Evolutionary conservation across 2,113 vertebrate genomes (phyloP), one percentile per base, ranked within the genome.

Genomic region (Prochilodus magdalenae): DNA sequence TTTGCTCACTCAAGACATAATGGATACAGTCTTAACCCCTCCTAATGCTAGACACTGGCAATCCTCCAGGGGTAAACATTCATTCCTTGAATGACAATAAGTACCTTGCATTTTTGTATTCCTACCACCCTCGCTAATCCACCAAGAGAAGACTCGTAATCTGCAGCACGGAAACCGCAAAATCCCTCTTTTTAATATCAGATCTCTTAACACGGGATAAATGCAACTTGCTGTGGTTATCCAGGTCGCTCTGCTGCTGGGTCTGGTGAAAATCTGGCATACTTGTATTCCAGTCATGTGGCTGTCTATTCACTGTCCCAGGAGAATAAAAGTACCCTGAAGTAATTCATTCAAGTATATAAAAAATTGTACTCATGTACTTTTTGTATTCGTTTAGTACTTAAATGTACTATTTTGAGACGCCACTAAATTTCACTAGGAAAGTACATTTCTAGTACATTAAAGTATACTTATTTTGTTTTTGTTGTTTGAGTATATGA

Each of bases 181-280:
- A 87, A 90, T 91, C 90, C 91, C 89, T 27, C 79, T 22, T 83
- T 84, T 77, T 90, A 92, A 92, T 91, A 85, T 84, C 66, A 79
- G 91, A 92, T 91, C 89, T 93, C 55, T 60, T 93, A 92, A 93
- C 91, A 93, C 90, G 83, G 89, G 89, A 92, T 93, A 74, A 90
- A 88, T 85, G 87, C 88, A 89, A 89, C 77, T 87, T 86, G 79
- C 77, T 81, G 47, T 65, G 72, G 81, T 84, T 86, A 93, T 91
- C 81, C 88, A 91, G 91, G 89, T 91, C 90, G 89, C 57, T 81
- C 60, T 29, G 18, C 55, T 40, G 63, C 81, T 84, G 60, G 27
- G 77, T 80, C n/a, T n/a, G 15, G 40, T 67, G 6, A 70, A 72
- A 85, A 62, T 81, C 57, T 86, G n/a, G 24, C n/a, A 60, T 60